These are phyloP conservation scores for Brachionus calyciflorus DNA, from an alignment of 1,140 invertebrate genomes.

Conservation along the genomic window DNA sequence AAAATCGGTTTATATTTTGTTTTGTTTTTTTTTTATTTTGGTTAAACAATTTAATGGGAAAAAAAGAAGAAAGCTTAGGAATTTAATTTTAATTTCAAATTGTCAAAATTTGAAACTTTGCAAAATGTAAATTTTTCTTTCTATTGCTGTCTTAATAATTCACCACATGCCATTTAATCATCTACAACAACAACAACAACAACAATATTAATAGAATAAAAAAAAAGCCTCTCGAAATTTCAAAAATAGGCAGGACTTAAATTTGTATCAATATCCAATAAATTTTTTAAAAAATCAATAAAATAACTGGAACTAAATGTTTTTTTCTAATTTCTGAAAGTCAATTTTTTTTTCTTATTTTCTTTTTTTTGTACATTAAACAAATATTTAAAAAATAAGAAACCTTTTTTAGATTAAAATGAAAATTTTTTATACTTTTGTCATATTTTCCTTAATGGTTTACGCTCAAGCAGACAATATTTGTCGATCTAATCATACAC, in stretches of 20 bases:
- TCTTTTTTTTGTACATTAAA: not conserved
- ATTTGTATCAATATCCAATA: conserved; percentile 26
- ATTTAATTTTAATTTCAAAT: too few species aligned
- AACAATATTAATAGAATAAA: too few species aligned
- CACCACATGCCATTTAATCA: too few species aligned
- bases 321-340: not conserved
- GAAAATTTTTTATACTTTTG: not conserved
- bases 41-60: not conserved
- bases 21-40: too few species aligned
- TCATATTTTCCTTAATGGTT: not conserved
- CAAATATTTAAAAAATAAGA: conserved; percentile 5
- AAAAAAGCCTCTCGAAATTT: not conserved
- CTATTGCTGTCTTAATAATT: too few species aligned
- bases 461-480: not conserved
- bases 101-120: too few species aligned
- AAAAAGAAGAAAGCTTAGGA: not conserved
- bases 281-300: conserved; percentile 33
- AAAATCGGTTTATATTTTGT: not conserved
- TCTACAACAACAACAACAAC: too few species aligned
- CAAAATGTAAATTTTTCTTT: too few species aligned
- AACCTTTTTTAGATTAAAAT: not conserved
- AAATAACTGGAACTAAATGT: conserved; percentile 20
- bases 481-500: not conserved
- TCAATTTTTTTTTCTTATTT: conserved; percentile 23
- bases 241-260: conserved; percentile 4